Base-by-base conservation (phyloP, 1,140 invertebrate genomes). In the Cotesia typhae region DNA sequence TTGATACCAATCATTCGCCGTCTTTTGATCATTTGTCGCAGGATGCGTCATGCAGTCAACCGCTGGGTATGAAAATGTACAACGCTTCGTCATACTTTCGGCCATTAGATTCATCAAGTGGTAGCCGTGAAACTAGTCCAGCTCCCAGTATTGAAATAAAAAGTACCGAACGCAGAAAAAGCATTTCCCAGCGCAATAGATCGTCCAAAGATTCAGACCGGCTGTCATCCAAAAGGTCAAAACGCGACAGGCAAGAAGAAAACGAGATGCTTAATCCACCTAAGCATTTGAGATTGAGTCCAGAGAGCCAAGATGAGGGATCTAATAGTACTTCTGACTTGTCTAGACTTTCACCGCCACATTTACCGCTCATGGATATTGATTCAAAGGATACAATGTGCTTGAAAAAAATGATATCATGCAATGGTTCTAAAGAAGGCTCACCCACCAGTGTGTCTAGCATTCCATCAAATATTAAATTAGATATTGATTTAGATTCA, bases 1-100 rank as follows among this genome's bases (percentile, higher is more conserved):
- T 93, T 75, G 91, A 91, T 74, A 84, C 85, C 0, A 89, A 89
- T 78, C 87, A 88, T 60, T 88, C 88, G 4, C 85, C 86, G 0
- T 82, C 86, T 0, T 87, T 84, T 67, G 85, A 87, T 74, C 84
- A 85, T 65, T 83, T 84, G 0, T 86, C 84, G 0, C 87, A 87
- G 41, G 86, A 88, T 68, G 83, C 86, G 0, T 80, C 82, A 0
- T 86, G 85, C 65, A 86, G 85, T 59, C 85, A 87, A 28, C 77
- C 82, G 0, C 66, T 86, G 4, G 81, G 84, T 4, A 75, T 85
- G 61, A 84, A 82, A 52, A 66, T 80, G 5, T 82, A 78, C 17
- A 75, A 76, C 6, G 75, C 76, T 37, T 77, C 80, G 20, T 77
- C 80, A 3, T 85, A 84, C 20, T 86, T 86, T 65, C 84, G 85